phyloP scores from a whole-genome alignment of 2,888 invertebrate genomes.

The Agonopterix heracliana region DNA sequence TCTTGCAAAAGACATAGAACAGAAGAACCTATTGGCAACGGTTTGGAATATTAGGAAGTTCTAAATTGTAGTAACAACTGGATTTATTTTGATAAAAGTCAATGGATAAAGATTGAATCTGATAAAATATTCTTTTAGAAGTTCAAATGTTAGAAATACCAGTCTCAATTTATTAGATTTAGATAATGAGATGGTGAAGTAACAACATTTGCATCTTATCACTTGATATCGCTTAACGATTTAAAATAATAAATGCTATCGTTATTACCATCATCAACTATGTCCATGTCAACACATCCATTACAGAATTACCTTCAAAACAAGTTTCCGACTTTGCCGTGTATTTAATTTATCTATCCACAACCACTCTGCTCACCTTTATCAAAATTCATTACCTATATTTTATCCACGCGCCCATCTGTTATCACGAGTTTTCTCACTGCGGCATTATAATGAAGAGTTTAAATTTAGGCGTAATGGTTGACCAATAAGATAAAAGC shows the following conservation, averaged over 20 bases:
- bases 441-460: slow-evolving; percentile 73
- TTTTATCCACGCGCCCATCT: slow-evolving; percentile 59
- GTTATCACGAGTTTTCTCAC: slow-evolving; percentile 70
- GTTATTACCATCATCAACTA: slow-evolving; percentile 34
- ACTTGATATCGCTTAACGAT: slow-evolving; percentile 1
- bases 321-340: slow-evolving; percentile 30
- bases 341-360: slow-evolving; percentile 40
- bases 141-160: not conserved
- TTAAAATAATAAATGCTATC: slow-evolving; percentile 29
- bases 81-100: too few species aligned
- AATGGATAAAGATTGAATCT: too few species aligned
- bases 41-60: too few species aligned
- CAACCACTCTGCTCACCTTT: slow-evolving; percentile 42
- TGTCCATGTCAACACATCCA: slow-evolving; percentile 36
- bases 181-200: not conserved
- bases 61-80: too few species aligned
- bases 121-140: not conserved
- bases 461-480: slow-evolving; percentile 76
- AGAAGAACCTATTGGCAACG: too few species aligned
- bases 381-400: slow-evolving; percentile 70
- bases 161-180: not conserved
- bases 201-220: too few species aligned
- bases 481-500: slow-evolving; percentile 76
- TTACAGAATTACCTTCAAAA: slow-evolving; percentile 37
- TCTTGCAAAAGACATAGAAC: not conserved